phyloP scores from a whole-genome alignment of 2,113 vertebrate genomes.

The Microtus pennsylvanicus region DNA sequence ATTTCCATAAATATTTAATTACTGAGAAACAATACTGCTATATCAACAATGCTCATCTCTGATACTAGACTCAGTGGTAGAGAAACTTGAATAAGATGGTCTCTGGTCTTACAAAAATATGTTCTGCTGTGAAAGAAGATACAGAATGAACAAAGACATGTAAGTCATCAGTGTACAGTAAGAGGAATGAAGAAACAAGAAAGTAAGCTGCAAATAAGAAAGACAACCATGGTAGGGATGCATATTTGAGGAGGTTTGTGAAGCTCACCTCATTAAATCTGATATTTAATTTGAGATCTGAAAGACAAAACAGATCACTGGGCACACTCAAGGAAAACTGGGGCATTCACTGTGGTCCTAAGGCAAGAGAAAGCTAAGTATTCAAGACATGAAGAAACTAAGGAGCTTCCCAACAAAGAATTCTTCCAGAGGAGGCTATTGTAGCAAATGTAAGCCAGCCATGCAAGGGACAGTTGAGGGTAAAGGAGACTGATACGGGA shows the following conservation, averaged over 20 bases:
- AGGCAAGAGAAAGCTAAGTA: not conserved
- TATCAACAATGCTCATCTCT: not conserved
- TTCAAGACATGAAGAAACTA: not conserved
- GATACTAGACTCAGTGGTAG: not conserved
- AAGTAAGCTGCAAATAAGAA: not conserved
- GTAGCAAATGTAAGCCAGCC: rapidly evolving
- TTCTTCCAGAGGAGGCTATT: rapidly evolving
- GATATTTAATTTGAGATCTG: not conserved
- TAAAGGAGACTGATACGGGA: not conserved
- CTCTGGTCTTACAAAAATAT: not conserved
- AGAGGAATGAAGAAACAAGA: not conserved
- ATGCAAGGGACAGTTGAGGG: rapidly evolving
- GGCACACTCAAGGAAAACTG: not conserved
- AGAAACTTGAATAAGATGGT: not conserved
- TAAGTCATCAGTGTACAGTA: not conserved
- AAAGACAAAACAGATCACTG: not conserved
- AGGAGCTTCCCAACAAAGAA: no score
- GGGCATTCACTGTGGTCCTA: not conserved
- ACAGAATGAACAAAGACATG: not conserved
- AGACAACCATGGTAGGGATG: no score
- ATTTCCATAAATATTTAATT: not conserved
- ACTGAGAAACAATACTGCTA: not conserved
- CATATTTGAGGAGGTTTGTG: not conserved
- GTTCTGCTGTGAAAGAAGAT: not conserved
- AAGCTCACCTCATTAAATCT: not conserved